Conservation (phyloP, 2,113 vertebrate genomes). For the Xiphophorus hellerii region DNA sequence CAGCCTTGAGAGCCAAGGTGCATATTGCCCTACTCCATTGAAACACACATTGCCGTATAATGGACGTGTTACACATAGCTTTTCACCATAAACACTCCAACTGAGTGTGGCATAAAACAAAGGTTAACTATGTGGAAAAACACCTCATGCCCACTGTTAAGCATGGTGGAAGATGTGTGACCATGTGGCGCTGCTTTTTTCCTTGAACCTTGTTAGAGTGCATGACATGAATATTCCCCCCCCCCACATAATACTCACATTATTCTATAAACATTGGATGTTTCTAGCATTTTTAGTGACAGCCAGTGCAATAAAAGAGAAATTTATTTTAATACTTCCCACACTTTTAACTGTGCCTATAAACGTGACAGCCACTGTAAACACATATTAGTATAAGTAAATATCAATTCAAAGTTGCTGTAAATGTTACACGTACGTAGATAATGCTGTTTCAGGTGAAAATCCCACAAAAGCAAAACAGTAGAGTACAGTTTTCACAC, state of each 20-base stretch:
- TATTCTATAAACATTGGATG: neutral
- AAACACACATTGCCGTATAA: neutral
- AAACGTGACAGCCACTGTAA: neutral
- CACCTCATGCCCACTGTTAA: too few relatives aligned
- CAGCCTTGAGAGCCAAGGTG: neutral
- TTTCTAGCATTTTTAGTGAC: neutral
- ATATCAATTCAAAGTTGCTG: neutral
- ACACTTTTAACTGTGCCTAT: neutral
- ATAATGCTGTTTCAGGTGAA: neutral
- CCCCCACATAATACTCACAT: too few relatives aligned
- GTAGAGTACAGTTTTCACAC: conserved; percentile 4
- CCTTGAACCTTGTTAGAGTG: neutral
- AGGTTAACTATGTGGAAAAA: too few relatives aligned
- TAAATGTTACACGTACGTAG: neutral
- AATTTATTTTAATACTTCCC: neutral
- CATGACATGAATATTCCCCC: too few relatives aligned
- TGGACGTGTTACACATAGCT: neutral
- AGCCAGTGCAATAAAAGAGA: neutral
- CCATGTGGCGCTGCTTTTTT: neutral
- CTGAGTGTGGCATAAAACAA: neutral
- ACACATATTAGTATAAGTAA: neutral
- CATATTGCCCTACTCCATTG: neutral
- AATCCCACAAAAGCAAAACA: neutral
- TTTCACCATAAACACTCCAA: neutral
- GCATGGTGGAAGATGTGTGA: neutral